Evolutionary conservation across 1,140 invertebrate species (phyloP), one percentile per base, ranked within the genome.

Genomic region (Aphaenogaster ashmeadi): DNA sequence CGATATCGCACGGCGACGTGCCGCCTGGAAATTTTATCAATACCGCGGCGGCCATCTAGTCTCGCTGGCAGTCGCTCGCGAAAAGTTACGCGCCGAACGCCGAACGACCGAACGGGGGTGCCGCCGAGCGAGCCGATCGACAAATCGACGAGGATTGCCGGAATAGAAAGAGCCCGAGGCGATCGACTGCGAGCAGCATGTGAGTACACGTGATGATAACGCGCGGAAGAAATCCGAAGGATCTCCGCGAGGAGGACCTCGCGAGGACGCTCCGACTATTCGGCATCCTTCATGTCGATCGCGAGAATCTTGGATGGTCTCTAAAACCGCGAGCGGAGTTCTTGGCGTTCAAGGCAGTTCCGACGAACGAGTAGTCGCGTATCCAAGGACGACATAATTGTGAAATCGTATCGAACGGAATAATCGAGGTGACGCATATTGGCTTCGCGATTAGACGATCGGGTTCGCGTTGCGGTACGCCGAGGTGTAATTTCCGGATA

Each of bases 21-120:
- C 60, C 85, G 81, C 64, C 91, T 91, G 92, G 91, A 93, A 94
- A 95, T 95, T 95, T 95, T 95, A 95, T 95, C 95, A 95, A 95
- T 95, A 95, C 93, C 93, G 69, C 72, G 88, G 79, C 83, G 89
- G 62, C 79, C 89, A 91, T 91, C 88, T 92, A 93, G 93, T 94
- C 69, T 62, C 88, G 91, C 86, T 91, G 91, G 89, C 90, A 90
- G 92, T 93, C 90, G 87, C 91, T 90, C 91, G 90, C 91, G 92
- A 91, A 92, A 89, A 93, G 92, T 93, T 93, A 62, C 93, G 91
- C 89, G 92, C 81, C 79, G 52, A 71, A 91, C 89, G 74, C 79
- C 87, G 60, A 83, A 83, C 78, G 86, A 77, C 44, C 87, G 66
- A 86, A 77, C 72, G 86, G 69, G 77, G 56, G 41, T 62, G 87